Evolutionary conservation across 1,140 invertebrate species (phyloP), one percentile per base, ranked within the genome.

Genomic region (Aphidius ervi): DNA sequence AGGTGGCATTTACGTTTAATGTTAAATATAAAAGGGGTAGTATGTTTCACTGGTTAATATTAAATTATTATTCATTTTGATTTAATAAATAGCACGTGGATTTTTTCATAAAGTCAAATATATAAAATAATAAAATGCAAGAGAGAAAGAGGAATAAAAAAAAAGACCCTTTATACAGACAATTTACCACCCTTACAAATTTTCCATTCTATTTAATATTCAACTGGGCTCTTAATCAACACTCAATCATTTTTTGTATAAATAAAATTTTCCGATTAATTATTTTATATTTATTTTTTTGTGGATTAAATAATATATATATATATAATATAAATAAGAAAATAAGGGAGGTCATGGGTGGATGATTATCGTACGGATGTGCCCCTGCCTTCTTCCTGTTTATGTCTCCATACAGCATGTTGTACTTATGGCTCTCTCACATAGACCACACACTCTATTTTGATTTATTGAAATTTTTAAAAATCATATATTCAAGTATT

Each of bases 321-420:
- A 23, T 23, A 31, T 16, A 31, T 31, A 31, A 31, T 31, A 31
- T 3, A 31, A 31, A 67, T 56, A 66, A 68, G 64, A 31, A 31
- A 31, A 67, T 56, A 66, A 68, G 64, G 77, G 76, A 77, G 74
- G 78, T 81, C 78, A 81, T 77, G 77, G 78, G 68, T 73, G 40
- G 72, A 72, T 79, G 76, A 73, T 69, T 77, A 81, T 76, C 75
- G 74, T 80, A 80, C 79, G 79, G 78, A 81, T 79, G 78, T 81
- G 78, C 77, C 76, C 74, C 78, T 78, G 76, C 77, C 76, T 78
- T 79, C 76, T 79, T 80, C 79, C 78, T 81, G 78, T 78, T 70
- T 16, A 16, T 16, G 16, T 16, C 16, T 16, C 16, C 16, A 16
- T 16, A 16, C 16, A 16, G 16, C 16, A 16, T 16, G 16, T 16